These are phyloP conservation scores for Oligia fasciuncula DNA, from an alignment of 2,888 invertebrate genomes.

Conservation along the genomic window DNA sequence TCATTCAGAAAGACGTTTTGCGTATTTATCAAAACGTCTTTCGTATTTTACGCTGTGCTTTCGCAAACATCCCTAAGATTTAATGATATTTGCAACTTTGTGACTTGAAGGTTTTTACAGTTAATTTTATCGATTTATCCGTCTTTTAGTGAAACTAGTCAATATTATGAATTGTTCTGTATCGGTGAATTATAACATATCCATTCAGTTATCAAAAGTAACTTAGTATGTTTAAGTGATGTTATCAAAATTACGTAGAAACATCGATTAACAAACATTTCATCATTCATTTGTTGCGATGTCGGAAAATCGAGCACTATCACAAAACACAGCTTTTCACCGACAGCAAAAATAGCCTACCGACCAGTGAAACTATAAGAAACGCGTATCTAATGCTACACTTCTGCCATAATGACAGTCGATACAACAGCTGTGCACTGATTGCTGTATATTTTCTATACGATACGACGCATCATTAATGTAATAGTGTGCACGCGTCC, in stretches of 20 bases:
- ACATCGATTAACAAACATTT: too few species aligned
- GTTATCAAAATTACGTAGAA: not conserved
- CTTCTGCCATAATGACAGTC: conserved; percentile 66
- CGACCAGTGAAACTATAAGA: conserved; percentile 63
- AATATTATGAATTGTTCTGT: not conserved
- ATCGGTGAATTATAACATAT: not conserved
- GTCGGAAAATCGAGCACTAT: conserved; percentile 3
- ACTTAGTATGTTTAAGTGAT: not conserved
- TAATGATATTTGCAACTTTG: not conserved
- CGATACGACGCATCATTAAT: conserved; percentile 76
- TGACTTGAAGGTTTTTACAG: not conserved
- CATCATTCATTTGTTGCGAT: not conserved
- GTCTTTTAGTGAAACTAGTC: not conserved
- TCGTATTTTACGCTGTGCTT: not conserved
- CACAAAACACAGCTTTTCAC: conserved; percentile 28
- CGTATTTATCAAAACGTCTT: not conserved
- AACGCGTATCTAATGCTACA: conserved; percentile 61
- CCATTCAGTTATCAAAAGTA: not conserved
- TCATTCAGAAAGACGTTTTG: not conserved
- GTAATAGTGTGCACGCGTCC: conserved; percentile 81
- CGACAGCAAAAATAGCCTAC: conserved; percentile 33
- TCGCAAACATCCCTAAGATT: not conserved
- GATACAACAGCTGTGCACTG: conserved; percentile 76
- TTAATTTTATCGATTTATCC: not conserved
- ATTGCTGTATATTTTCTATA: conserved; percentile 84